Conservation (phyloP, 2,113 vertebrate species). For the Trogon surrucura region DNA sequence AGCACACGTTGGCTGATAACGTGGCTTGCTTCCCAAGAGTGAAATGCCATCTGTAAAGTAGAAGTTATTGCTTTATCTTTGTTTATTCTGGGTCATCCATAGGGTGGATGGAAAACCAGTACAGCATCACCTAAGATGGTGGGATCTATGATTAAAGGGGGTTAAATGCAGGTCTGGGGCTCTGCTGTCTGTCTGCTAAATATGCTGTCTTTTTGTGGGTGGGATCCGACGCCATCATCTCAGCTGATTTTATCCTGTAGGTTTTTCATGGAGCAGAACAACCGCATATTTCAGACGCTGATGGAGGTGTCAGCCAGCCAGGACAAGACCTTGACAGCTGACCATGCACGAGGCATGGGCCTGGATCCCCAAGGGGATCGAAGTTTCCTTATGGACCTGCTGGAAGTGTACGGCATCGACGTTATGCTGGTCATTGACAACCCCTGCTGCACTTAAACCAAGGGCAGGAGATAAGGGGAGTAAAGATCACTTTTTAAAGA, state of each 20-base stretch:
- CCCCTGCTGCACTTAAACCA: conserved; percentile 89
- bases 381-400: conserved; percentile 92
- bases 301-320: conserved; percentile 89
- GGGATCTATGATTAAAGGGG: not conserved
- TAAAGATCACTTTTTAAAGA: conserved; percentile 36
- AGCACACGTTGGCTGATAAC: not conserved
- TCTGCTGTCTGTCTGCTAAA: not conserved
- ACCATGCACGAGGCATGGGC: conserved; percentile 95
- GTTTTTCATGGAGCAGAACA: conserved; percentile 98
- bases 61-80: not conserved
- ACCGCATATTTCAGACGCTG: conserved; percentile 96
- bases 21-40: not conserved
- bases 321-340: conserved; percentile 91
- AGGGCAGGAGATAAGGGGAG: not conserved
- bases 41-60: not conserved
- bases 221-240: not conserved
- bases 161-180: not conserved
- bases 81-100: not conserved
- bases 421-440: conserved; percentile 95
- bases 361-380: conserved; percentile 94
- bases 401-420: conserved; percentile 95
- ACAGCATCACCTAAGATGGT: rapidly evolving
- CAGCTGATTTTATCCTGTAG: conserved; percentile 63
- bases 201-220: not conserved
- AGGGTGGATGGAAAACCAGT: not conserved